Evolutionary conservation across 2,888 invertebrate species (phyloP).

Genomic region (Hydroisotoma schaefferi): DNA sequence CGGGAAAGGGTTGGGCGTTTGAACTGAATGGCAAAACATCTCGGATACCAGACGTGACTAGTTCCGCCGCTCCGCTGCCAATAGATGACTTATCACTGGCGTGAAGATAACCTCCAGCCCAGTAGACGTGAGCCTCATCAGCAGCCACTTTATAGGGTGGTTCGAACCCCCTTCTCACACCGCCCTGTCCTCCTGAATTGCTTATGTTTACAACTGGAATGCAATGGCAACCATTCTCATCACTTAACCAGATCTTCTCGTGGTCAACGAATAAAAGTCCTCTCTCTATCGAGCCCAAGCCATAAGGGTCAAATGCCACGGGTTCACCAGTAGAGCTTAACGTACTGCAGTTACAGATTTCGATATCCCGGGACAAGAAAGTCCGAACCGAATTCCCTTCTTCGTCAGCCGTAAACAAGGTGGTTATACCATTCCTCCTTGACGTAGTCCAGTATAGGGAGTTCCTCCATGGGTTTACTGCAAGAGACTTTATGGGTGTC

Average conservation of each 20-base stretch:
- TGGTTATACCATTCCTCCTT: slow-evolving; percentile 59
- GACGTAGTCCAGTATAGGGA: slow-evolving; percentile 74
- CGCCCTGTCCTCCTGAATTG: slow-evolving; percentile 6
- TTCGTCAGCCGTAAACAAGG: slow-evolving; percentile 60
- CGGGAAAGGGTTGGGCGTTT: slow-evolving; percentile 38
- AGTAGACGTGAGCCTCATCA: slow-evolving; percentile 36
- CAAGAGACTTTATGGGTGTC: slow-evolving; percentile 62
- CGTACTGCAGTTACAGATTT: slow-evolving; percentile 64
- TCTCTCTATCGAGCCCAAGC: slow-evolving; percentile 48
- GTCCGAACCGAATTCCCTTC: slow-evolving; percentile 44
- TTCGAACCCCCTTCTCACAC: not conserved
- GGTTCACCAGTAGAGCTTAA: slow-evolving; percentile 62
- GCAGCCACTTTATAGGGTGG: slow-evolving; percentile 37
- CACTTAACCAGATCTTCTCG: slow-evolving; percentile 59
- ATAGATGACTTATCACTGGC: slow-evolving; percentile 36
- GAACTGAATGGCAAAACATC: slow-evolving; percentile 38
- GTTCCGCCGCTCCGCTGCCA: slow-evolving; percentile 30
- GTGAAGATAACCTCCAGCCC: slow-evolving; percentile 32
- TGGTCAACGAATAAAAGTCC: slow-evolving; percentile 40
- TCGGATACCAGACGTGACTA: slow-evolving; percentile 30
- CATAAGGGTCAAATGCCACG: slow-evolving; percentile 68
- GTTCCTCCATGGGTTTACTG: slow-evolving; percentile 68
- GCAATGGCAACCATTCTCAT: slow-evolving; percentile 66
- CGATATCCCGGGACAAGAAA: slow-evolving; percentile 33
- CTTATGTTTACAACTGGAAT: slow-evolving; percentile 58